Evolutionary conservation across 2,113 vertebrate genomes (phyloP).

Genomic region (Progne subis): DNA sequence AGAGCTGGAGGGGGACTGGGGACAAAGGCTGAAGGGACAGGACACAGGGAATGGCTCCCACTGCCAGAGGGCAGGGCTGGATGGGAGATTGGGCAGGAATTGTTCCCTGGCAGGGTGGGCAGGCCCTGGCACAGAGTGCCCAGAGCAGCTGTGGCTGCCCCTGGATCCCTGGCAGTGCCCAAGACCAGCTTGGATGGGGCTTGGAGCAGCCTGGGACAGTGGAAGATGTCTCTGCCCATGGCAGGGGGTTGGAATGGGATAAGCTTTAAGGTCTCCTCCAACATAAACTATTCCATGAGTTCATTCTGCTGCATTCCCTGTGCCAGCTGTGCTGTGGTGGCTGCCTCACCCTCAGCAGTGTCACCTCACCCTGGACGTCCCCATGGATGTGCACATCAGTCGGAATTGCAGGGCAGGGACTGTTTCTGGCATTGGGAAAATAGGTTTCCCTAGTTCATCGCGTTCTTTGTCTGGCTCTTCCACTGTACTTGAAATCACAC

Average conservation of each 20-base stretch:
- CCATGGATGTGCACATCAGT: background rate
- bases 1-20: background rate
- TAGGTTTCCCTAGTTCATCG: background rate
- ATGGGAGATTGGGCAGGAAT: background rate
- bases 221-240: background rate
- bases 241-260: accelerated
- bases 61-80: background rate
- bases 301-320: too few relatives aligned
- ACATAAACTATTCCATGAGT: background rate
- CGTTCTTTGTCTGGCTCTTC: background rate
- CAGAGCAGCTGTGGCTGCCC: background rate
- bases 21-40: background rate
- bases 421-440: accelerated
- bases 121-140: background rate
- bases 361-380: accelerated
- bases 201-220: background rate
- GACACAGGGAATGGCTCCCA: background rate
- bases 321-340: background rate
- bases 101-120: background rate
- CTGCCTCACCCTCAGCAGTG: background rate
- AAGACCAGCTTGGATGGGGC: accelerated
- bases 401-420: too few relatives aligned
- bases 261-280: background rate
- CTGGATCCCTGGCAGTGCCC: background rate
- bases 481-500: background rate